Evolutionary conservation across 2,888 invertebrate species (phyloP).

Genomic region (Euproctis similis): DNA sequence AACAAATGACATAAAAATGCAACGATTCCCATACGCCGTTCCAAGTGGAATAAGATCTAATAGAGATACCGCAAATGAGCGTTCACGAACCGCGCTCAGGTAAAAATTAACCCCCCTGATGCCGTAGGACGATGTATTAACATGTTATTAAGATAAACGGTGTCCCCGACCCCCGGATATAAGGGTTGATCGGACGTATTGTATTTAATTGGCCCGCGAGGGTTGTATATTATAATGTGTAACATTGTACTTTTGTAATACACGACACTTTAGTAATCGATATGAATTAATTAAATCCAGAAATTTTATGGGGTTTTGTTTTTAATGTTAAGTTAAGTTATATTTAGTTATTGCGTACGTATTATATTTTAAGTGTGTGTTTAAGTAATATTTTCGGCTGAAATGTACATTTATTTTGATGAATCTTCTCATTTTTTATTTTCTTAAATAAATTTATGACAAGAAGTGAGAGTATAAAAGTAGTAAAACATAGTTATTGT

Average conservation of each 20-base stretch:
- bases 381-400: too few species aligned
- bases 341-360: too few species aligned
- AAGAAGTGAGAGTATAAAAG: too few species aligned
- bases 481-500: too few species aligned
- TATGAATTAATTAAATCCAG: slow-evolving; percentile 19
- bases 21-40: slow-evolving; percentile 21
- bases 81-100: slow-evolving; percentile 36
- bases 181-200: slow-evolving; percentile 35
- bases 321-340: too few species aligned
- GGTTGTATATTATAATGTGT: slow-evolving; percentile 27
- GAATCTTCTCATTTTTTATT: too few species aligned
- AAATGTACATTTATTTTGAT: too few species aligned
- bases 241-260: slow-evolving; percentile 26
- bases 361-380: too few species aligned
- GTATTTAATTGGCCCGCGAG: slow-evolving; percentile 25
- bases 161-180: slow-evolving; percentile 39
- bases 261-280: slow-evolving; percentile 27
- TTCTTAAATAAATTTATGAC: too few species aligned
- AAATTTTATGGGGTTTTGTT: slow-evolving; percentile 12
- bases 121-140: slow-evolving; percentile 36
- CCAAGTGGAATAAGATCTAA: slow-evolving; percentile 38
- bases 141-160: slow-evolving; percentile 62
- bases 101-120: slow-evolving; percentile 38
- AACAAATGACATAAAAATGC: slow-evolving; percentile 7
- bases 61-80: slow-evolving; percentile 47